These are phyloP conservation scores for Polymixis lichenea DNA, from an alignment of 2,888 invertebrate species.

Conservation along the genomic window DNA sequence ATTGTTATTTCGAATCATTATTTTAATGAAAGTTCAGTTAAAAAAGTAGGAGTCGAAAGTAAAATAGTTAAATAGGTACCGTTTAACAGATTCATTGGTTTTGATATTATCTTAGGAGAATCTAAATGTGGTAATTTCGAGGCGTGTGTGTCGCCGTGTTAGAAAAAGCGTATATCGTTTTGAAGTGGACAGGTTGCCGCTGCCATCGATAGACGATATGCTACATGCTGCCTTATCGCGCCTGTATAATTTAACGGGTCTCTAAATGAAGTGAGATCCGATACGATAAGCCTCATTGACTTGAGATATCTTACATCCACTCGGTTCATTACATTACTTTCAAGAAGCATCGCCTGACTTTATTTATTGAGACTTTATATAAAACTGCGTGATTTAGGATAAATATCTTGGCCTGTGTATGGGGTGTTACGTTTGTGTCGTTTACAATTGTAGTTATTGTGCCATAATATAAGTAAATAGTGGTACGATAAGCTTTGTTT, in stretches of 20 bases:
- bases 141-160: constrained; percentile 80
- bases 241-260: constrained; percentile 87
- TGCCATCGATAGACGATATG: constrained; percentile 79
- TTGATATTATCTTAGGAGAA: constrained; percentile 78
- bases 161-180: constrained; percentile 77
- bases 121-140: constrained; percentile 85
- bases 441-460: constrained; percentile 18
- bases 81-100: constrained; percentile 76
- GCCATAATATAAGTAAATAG: background rate
- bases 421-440: constrained; percentile 26
- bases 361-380: constrained; percentile 78
- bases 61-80: constrained; percentile 68
- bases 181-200: constrained; percentile 76
- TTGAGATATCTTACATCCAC: constrained; percentile 82
- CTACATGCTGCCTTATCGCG: constrained; percentile 85
- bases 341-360: constrained; percentile 79
- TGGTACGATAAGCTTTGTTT: background rate
- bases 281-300: constrained; percentile 87
- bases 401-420: constrained; percentile 45
- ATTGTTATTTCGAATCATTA: constrained; percentile 78
- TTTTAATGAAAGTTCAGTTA: constrained; percentile 69
- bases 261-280: constrained; percentile 89
- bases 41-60: constrained; percentile 53
- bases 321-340: constrained; percentile 84
- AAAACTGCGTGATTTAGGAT: constrained; percentile 66